phyloP scores from a whole-genome alignment of 2,888 invertebrate species.

The Metalampra italica region DNA sequence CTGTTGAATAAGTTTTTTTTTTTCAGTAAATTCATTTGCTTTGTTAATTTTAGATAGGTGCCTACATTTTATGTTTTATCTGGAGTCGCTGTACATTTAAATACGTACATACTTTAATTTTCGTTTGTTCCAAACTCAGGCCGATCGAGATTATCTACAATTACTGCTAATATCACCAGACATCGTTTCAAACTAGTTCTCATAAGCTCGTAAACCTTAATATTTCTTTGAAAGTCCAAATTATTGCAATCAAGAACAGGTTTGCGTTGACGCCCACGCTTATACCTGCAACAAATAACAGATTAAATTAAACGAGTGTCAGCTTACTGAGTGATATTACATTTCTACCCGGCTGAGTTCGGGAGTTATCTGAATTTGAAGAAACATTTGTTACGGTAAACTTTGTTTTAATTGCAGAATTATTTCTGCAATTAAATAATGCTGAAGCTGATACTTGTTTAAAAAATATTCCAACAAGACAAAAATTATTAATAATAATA shows the following conservation, averaged over 20 bases:
- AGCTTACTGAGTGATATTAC: background rate
- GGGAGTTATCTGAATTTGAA: too few relatives aligned
- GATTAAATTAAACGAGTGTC: background rate
- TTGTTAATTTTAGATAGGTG: constrained; percentile 14
- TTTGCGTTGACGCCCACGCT: constrained; percentile 29
- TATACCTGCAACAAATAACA: constrained; percentile 52
- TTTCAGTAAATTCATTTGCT: constrained; percentile 23
- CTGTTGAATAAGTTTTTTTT: constrained; percentile 21
- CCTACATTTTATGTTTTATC: constrained; percentile 3
- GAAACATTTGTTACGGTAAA: too few relatives aligned
- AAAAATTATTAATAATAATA: too few relatives aligned
- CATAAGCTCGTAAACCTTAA: constrained; percentile 66
- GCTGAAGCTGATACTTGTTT: too few relatives aligned
- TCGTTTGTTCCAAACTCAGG: constrained; percentile 28
- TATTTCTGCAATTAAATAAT: too few relatives aligned
- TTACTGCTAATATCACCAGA: constrained; percentile 68
- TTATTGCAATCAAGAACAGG: constrained; percentile 34
- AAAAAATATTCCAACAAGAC: too few relatives aligned
- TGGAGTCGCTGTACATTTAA: constrained; percentile 9
- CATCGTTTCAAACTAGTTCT: constrained; percentile 48
- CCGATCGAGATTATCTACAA: constrained; percentile 48
- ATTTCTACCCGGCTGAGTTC: background rate
- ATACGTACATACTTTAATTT: constrained; percentile 3
- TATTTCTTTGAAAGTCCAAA: constrained; percentile 49
- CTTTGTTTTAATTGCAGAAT: too few relatives aligned